Conservation (phyloP, 1,140 invertebrate genomes). For the Berghia stephanieae region DNA sequence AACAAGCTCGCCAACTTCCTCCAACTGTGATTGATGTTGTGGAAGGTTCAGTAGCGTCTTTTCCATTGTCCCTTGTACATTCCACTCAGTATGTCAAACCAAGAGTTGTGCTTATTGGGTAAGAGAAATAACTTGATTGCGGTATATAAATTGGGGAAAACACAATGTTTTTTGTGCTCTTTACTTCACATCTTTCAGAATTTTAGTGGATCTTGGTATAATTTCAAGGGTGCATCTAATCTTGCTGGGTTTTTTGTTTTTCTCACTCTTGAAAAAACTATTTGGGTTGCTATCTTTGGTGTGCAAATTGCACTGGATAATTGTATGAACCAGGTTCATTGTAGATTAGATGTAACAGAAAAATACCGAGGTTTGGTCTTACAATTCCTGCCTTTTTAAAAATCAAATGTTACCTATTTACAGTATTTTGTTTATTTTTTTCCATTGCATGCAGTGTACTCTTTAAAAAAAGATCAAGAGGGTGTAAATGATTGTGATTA, state of each 20-base stretch:
- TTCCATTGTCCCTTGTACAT: slow-evolving; percentile 92
- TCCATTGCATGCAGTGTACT: too few relatives aligned
- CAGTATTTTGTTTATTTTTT: too few relatives aligned
- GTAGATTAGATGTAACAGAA: too few relatives aligned
- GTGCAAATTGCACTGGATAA: too few relatives aligned
- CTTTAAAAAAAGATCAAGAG: too few relatives aligned
- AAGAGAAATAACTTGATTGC: slow-evolving; percentile 43
- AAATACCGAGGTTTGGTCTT: too few relatives aligned
- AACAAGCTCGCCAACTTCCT: slow-evolving; percentile 75
- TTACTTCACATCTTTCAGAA: background rate
- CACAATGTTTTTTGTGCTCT: background rate
- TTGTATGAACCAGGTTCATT: too few relatives aligned
- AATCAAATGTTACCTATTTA: too few relatives aligned
- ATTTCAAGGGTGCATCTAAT: background rate
- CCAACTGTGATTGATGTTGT: slow-evolving; percentile 78
- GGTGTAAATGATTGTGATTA: too few relatives aligned
- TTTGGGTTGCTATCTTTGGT: too few relatives aligned
- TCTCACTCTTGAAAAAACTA: too few relatives aligned
- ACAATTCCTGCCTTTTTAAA: too few relatives aligned
- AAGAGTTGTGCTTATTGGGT: slow-evolving; percentile 86
- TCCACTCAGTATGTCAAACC: slow-evolving; percentile 82
- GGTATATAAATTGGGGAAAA: background rate
- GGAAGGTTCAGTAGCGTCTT: slow-evolving; percentile 78
- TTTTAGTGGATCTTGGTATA: background rate
- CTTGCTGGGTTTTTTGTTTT: background rate